Evolutionary conservation across 1,140 invertebrate genomes (phyloP), one percentile per base, ranked within the genome.

Genomic region (Halictus rubicundus): DNA sequence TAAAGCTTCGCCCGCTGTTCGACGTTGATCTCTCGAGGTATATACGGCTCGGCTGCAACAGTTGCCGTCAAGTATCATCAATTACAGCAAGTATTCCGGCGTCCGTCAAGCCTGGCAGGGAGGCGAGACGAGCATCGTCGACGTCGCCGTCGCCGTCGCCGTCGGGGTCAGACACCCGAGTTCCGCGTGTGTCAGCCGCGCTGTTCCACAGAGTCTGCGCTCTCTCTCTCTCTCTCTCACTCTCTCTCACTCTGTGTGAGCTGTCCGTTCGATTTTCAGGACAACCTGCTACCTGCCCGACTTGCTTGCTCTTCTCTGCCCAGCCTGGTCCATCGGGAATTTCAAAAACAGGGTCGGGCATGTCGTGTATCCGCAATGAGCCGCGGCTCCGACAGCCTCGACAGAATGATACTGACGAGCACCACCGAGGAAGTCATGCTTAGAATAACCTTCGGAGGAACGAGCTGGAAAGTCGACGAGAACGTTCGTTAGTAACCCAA

Each of bases 51-150:
- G 66, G 63, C 52, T 82, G 83, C 83, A 86, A 86, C 84, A 76
- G 83, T 86, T 85, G 68, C 71, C 70, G 61, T 66, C 42, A 57
- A 72, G 75, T 68, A 85, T 86, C 75, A 85, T 82, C 75, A 85
- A 86, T 85, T 86, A 86, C 71, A 68, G 37, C 68, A 84, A 82
- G 68, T 86, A 86, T 82, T 74, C 61, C 57, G 25, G 60, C n/a
- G 71, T 82, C 71, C 66, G 76, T 85, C 74, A 82, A 70, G 46
- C 42, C 32, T 37, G 54, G 16, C n/a, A 46, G n/a, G 27, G 32
- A 39, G 32, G 42, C 39, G 49, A 21, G 49, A 6, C 16, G 49
- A 54, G 49, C 49, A 54, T 21, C 16, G 54, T 21, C 19, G 54
- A 0, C 54, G 19, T 57, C 21, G 21, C 16, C 16, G 16, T 54